Percentiles rank a stretch among this genome's conserved stretches.
These are phyloP conservation scores for Chirona hameri DNA, from an alignment of 2,888 invertebrate genomes.

Conservation along the genomic window DNA sequence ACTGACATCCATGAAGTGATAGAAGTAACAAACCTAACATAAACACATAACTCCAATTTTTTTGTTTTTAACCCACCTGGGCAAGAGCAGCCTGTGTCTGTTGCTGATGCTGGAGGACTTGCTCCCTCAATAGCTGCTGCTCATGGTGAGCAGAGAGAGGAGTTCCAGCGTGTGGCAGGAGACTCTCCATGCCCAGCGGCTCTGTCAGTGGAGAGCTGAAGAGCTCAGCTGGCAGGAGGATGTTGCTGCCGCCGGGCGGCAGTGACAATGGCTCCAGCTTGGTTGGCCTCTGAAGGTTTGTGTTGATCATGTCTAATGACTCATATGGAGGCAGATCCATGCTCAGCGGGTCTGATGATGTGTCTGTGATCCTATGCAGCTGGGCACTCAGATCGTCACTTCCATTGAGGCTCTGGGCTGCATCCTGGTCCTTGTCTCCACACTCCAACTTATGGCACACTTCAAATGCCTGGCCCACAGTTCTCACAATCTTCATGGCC, in stretches of 20 bases:
- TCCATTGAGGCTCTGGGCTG: slow-evolving; percentile 55
- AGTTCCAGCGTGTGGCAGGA: background rate
- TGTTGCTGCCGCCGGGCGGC: background rate
- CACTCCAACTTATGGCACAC: slow-evolving; percentile 69
- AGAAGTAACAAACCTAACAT: too few relatives aligned
- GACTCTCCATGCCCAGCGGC: background rate
- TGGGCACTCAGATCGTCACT: background rate
- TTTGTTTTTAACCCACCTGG: too few relatives aligned
- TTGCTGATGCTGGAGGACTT: slow-evolving; percentile 89
- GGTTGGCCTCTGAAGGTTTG: background rate
- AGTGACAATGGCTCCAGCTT: background rate
- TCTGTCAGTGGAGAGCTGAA: background rate
- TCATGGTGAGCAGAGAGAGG: slow-evolving; percentile 13
- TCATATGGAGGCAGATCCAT: slow-evolving; percentile 13
- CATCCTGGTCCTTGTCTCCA: background rate
- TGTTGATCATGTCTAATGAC: background rate
- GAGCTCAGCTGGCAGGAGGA: background rate
- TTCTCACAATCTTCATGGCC: slow-evolving; percentile 96
- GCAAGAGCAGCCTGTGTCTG: slow-evolving; percentile 92
- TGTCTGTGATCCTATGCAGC: background rate
- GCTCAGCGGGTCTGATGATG: background rate
- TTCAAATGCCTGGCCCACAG: slow-evolving; percentile 98
- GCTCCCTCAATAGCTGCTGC: slow-evolving; percentile 76
- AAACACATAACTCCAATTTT: too few relatives aligned
- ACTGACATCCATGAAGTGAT: too few relatives aligned